Conservation (phyloP, 2,888 invertebrate species). For the Erannis defoliaria region DNA sequence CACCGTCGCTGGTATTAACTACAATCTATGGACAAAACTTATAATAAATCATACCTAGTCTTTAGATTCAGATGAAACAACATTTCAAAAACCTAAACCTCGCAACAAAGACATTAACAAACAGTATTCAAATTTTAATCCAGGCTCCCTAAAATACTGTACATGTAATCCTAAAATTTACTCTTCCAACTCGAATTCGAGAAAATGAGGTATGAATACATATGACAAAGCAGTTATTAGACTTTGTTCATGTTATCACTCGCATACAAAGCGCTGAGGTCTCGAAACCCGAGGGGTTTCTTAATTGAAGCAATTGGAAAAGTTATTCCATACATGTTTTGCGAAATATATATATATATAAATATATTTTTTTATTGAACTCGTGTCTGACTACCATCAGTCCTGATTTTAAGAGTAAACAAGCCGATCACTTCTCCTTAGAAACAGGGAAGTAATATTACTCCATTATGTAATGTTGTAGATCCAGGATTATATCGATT, state of each 20-base stretch:
- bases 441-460: no score
- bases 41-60: no score
- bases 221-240: constrained; percentile 20
- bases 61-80: background rate
- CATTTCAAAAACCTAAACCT: background rate
- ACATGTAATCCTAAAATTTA: constrained; percentile 9
- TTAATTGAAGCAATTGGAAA: background rate
- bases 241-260: constrained; percentile 9
- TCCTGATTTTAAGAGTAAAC: no score
- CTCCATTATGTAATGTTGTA: no score
- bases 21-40: no score
- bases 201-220: constrained; percentile 2
- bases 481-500: no score
- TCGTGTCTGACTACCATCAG: no score
- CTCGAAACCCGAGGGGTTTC: background rate
- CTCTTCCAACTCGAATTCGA: background rate
- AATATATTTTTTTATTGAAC: no score
- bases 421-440: no score
- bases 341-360: no score
- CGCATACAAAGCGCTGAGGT: background rate
- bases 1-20: no score
- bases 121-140: background rate
- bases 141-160: background rate
- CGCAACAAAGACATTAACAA: background rate
- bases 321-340: background rate